Evolutionary conservation across 2,888 invertebrate species (phyloP).

Genomic region (Sinopyrophorus schimmeli): DNA sequence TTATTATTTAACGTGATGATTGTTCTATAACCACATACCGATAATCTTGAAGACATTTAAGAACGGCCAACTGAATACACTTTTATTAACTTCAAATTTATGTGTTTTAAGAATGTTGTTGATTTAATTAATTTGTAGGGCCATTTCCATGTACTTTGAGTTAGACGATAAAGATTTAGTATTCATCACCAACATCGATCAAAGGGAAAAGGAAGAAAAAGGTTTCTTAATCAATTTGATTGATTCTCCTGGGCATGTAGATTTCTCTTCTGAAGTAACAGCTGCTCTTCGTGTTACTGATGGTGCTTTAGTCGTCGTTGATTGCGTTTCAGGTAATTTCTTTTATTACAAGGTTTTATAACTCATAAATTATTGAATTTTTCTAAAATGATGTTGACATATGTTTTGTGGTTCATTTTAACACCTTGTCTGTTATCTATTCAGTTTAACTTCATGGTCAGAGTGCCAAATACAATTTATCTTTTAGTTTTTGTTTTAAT

Average conservation of each 20-base stretch:
- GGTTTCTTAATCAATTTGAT: conserved; percentile 99
- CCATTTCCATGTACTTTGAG: conserved; percentile 99
- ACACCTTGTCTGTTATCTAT: no score
- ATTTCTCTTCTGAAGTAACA: conserved; percentile 99
- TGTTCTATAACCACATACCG: no score
- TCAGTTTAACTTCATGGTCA: no score
- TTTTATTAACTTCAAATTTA: not conserved
- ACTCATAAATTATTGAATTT: no score
- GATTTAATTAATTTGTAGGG: conserved; percentile 69
- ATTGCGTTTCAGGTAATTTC: conserved; percentile 99
- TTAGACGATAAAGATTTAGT: conserved; percentile 91
- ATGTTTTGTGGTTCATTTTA: no score
- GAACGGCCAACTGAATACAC: conserved; percentile 62
- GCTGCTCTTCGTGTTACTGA: conserved; percentile 99
- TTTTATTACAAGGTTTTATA: no score
- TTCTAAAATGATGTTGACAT: no score
- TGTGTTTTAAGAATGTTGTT: conserved; percentile 7
- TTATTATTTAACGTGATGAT: no score
- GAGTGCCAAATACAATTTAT: no score
- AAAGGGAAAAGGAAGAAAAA: conserved; percentile 85
- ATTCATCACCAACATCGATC: conserved; percentile 89
- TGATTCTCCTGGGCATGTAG: conserved; percentile 99
- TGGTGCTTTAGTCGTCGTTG: conserved; percentile 99
- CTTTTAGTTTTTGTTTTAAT: no score
- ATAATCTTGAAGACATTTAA: no score